Conservation (phyloP, 2,888 invertebrate species). For the Lapara coniferarum region DNA sequence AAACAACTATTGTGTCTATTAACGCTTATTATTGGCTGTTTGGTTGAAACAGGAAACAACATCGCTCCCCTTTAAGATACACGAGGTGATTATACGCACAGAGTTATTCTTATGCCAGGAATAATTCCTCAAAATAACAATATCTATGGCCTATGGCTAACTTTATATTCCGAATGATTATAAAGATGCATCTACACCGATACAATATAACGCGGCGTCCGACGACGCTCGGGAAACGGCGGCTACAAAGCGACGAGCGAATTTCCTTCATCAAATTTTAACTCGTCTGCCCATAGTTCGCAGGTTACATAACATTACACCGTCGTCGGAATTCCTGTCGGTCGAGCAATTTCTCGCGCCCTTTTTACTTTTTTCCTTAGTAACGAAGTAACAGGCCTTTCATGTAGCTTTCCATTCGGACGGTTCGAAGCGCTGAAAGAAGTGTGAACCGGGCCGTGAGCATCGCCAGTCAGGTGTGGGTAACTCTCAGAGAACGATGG, state of each 20-base stretch:
- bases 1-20: background rate
- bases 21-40: background rate
- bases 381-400: constrained; percentile 72
- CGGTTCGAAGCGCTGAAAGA: constrained; percentile 74
- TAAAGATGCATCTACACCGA: constrained; percentile 12
- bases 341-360: constrained; percentile 49
- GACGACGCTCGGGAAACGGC: constrained; percentile 1
- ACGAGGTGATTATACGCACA: too few species aligned
- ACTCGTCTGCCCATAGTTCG: constrained; percentile 27
- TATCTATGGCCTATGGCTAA: background rate
- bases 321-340: constrained; percentile 48
- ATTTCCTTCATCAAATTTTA: constrained; percentile 21
- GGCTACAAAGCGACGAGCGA: constrained; percentile 8
- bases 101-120: too few species aligned
- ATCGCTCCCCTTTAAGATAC: too few species aligned
- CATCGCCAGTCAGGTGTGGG: constrained; percentile 72
- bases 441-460: constrained; percentile 75
- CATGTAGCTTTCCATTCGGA: constrained; percentile 77
- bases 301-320: constrained; percentile 44
- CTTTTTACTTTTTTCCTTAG: constrained; percentile 62
- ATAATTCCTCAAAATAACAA: background rate
- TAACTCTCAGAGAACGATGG: constrained; percentile 64
- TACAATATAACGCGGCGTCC: constrained; percentile 14
- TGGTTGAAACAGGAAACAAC: background rate
- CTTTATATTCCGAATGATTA: constrained; percentile 2